Conservation (phyloP, 2,888 invertebrate genomes). For the Plebejus argus region DNA sequence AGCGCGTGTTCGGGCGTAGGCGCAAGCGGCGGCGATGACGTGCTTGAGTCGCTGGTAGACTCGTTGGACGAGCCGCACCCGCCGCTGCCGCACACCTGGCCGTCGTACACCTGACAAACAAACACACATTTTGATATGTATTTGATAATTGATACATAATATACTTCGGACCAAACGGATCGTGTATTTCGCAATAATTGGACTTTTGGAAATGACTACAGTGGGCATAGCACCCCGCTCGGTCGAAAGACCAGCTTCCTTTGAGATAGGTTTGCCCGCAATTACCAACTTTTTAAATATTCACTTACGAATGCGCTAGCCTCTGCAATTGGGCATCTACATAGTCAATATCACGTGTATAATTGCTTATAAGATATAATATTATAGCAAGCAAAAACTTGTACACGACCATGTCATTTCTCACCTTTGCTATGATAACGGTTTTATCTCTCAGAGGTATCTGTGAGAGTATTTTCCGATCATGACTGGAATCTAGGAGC, state of each 20-base stretch:
- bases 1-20: slow-evolving; percentile 94
- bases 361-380: no score
- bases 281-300: no score
- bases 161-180: background rate
- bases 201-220: background rate
- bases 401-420: background rate
- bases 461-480: slow-evolving; percentile 92
- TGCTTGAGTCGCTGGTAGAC: slow-evolving; percentile 96
- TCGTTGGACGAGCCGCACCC: slow-evolving; percentile 83
- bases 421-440: slow-evolving; percentile 82
- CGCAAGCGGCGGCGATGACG: slow-evolving; percentile 93
- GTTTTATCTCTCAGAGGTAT: slow-evolving; percentile 94
- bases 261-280: no score
- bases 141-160: no score
- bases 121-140: background rate
- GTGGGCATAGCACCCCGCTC: background rate
- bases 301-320: no score
- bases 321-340: no score
- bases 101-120: slow-evolving; percentile 64
- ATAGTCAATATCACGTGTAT: no score
- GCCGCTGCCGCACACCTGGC: slow-evolving; percentile 73
- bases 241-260: background rate
- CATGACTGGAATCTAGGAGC: slow-evolving; percentile 91
- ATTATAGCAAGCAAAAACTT: background rate
- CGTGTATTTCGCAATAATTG: no score